Percentiles rank a stretch among this genome's conserved stretches.
Conservation (phyloP, 2,113 vertebrate genomes). For the Thymallus thymallus region DNA sequence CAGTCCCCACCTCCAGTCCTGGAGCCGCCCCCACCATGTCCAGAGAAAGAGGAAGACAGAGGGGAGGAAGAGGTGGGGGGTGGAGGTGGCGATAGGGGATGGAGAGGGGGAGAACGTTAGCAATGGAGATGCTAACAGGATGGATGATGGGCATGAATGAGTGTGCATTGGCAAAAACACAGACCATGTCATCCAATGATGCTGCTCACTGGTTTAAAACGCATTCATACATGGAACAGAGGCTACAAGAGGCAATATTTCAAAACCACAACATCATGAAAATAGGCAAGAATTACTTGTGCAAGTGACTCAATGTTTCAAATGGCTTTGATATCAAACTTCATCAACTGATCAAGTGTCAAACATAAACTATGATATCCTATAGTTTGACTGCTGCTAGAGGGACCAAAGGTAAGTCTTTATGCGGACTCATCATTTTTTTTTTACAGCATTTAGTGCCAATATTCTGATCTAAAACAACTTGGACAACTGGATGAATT, state of each 20-base stretch:
- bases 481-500: too few species aligned
- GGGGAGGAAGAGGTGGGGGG: neutral
- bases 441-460: too few species aligned
- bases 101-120: constrained; percentile 39
- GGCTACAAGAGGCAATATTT: neutral
- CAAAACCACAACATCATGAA: too few species aligned
- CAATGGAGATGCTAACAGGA: constrained; percentile 51
- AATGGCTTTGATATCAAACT: too few species aligned
- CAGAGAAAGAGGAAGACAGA: constrained; percentile 4
- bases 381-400: too few species aligned
- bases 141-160: constrained; percentile 26
- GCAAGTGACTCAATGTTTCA: too few species aligned
- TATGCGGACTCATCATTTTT: too few species aligned
- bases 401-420: too few species aligned
- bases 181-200: neutral
- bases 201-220: neutral
- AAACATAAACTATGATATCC: too few species aligned
- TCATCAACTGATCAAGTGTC: too few species aligned
- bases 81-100: constrained; percentile 3
- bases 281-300: too few species aligned
- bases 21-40: neutral
- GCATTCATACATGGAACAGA: neutral
- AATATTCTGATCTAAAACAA: too few species aligned
- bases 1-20: constrained; percentile 10
- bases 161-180: neutral